phyloP scores from a whole-genome alignment of 2,888 invertebrate genomes.

The Agrochola lota region DNA sequence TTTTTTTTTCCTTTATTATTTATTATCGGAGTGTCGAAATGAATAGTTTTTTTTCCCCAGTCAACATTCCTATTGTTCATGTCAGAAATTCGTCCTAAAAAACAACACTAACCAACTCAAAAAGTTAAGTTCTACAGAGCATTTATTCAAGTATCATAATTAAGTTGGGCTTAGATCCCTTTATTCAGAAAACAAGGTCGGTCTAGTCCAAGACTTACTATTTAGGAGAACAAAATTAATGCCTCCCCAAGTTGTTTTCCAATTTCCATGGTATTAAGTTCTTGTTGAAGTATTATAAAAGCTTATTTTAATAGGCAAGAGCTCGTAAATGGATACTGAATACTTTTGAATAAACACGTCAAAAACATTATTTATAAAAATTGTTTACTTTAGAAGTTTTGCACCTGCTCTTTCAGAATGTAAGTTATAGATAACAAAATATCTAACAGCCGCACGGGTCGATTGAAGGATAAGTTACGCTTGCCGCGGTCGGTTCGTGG shows the following conservation, averaged over 20 bases:
- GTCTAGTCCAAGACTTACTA: conserved; percentile 38
- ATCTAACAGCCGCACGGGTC: not conserved
- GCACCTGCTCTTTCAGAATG: too few species aligned
- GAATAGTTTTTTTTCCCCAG: too few species aligned
- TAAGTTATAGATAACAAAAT: not conserved
- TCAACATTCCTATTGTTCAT: not conserved
- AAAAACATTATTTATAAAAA: not conserved
- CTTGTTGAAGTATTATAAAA: conserved; percentile 43
- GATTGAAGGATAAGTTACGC: not conserved
- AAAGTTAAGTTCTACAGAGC: conserved; percentile 4
- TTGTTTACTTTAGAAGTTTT: not conserved
- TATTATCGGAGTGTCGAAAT: too few species aligned
- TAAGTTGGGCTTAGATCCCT: conserved; percentile 33
- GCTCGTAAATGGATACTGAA: not conserved
- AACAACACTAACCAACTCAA: conserved; percentile 4
- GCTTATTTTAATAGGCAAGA: conserved; percentile 17
- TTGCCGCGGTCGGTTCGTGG: not conserved
- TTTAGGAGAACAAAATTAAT: conserved; percentile 49
- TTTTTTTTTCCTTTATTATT: too few species aligned
- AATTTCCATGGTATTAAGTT: conserved; percentile 40
- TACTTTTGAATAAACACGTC: not conserved
- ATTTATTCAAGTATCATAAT: conserved; percentile 53
- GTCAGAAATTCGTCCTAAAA: not conserved
- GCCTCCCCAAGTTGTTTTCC: conserved; percentile 42
- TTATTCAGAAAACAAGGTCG: conserved; percentile 46